A percentile compares a stretch with the other conserved stretches of the same genome.
phyloP scores from a whole-genome alignment of 2,888 invertebrate species.

The Brassicogethes aeneus region DNA sequence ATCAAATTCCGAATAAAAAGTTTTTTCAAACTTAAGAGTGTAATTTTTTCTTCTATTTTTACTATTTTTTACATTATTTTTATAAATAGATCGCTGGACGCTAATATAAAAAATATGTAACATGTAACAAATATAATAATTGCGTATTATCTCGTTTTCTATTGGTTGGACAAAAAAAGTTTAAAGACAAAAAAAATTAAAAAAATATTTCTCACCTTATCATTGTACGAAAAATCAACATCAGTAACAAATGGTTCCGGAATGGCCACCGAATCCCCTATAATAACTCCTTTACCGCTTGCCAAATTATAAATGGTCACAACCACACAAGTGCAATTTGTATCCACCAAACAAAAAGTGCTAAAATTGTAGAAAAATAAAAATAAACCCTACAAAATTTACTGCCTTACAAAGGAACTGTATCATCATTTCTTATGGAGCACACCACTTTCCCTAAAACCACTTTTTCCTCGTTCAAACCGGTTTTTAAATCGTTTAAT shows the following conservation, averaged over 20 bases:
- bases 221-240: constrained; percentile 49
- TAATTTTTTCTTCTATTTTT: too few species aligned
- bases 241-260: constrained; percentile 62
- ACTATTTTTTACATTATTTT: too few species aligned
- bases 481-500: constrained; percentile 50
- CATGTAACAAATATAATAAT: too few species aligned
- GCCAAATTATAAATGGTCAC: constrained; percentile 82
- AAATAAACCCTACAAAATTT: background rate
- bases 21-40: too few species aligned
- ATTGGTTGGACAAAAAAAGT: too few species aligned
- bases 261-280: constrained; percentile 76
- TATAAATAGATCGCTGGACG: too few species aligned
- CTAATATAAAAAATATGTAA: too few species aligned
- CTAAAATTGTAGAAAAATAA: constrained; percentile 42
- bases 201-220: constrained; percentile 49
- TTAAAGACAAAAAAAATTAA: too few species aligned
- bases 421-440: constrained; percentile 64
- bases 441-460: constrained; percentile 73
- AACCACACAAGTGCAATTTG: constrained; percentile 57
- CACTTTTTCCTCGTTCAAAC: constrained; percentile 58
- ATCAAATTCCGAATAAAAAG: too few species aligned
- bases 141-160: too few species aligned
- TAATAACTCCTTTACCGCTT: constrained; percentile 70
- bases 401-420: constrained; percentile 67
- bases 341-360: constrained; percentile 74